Conservation (phyloP, 2,113 vertebrate genomes). For the Oncorhynchus nerka region DNA sequence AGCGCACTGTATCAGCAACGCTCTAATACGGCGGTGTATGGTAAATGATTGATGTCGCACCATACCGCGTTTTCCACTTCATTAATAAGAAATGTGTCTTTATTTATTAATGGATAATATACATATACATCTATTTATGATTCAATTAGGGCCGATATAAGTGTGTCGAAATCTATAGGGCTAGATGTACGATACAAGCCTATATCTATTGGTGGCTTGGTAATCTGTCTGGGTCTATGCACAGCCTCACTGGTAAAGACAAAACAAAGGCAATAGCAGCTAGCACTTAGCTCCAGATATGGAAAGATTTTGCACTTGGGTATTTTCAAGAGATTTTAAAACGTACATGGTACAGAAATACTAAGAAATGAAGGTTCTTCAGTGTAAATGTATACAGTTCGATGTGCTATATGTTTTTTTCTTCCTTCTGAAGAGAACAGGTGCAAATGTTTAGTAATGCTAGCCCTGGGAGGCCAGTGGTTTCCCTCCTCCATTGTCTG, state of each 20-base stretch:
- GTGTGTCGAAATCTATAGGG: constrained; percentile 54
- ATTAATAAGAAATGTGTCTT: constrained; percentile 74
- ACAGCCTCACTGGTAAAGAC: neutral
- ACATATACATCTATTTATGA: constrained; percentile 67
- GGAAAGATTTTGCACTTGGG: neutral
- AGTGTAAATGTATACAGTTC: neutral
- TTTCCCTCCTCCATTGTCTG: constrained; percentile 65
- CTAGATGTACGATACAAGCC: constrained; percentile 48
- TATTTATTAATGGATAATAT: constrained; percentile 76
- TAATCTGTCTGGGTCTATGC: constrained; percentile 44
- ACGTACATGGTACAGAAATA: neutral
- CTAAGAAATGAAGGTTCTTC: neutral
- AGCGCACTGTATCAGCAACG: constrained; percentile 43
- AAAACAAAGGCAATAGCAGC: neutral
- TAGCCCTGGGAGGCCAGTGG: constrained; percentile 63
- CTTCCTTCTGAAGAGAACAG: constrained; percentile 3
- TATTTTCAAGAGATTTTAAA: neutral
- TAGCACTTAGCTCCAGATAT: neutral
- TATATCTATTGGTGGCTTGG: constrained; percentile 43
- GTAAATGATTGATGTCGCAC: constrained; percentile 77
- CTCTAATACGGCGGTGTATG: constrained; percentile 66
- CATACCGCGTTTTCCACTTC: constrained; percentile 73
- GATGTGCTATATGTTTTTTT: neutral
- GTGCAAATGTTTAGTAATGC: constrained; percentile 53
- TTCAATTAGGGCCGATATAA: constrained; percentile 66